Percentiles rank a stretch among this genome's conserved stretches.
Evolutionary conservation across 2,797 vertebrate species (phyloP).

Genomic region (Anguilla anguilla): DNA sequence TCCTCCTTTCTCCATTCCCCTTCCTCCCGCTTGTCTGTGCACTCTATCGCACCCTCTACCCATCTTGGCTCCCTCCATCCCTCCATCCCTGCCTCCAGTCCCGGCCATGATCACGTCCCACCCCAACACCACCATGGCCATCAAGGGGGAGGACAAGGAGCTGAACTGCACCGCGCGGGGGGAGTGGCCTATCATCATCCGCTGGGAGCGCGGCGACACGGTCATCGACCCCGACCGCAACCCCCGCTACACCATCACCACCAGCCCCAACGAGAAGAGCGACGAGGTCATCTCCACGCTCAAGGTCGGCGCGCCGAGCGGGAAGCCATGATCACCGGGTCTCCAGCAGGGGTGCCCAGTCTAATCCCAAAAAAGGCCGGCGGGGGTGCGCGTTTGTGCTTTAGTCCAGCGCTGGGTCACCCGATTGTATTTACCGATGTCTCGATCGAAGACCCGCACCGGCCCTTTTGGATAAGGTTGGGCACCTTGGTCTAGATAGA

Average conservation of each 20-base stretch:
- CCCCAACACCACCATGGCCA: conserved; percentile 97
- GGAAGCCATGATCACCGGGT: too few relatives aligned
- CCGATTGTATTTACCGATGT: background rate
- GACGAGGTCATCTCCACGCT: conserved; percentile 96
- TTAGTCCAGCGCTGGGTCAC: too few relatives aligned
- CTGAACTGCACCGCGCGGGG: conserved; percentile 95
- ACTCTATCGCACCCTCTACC: background rate
- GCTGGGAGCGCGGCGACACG: conserved; percentile 97
- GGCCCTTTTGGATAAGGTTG: background rate
- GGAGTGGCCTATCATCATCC: conserved; percentile 97
- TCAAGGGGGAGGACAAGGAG: conserved; percentile 95
- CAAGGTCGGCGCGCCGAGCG: conserved; percentile 74
- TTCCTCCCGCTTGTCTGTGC: background rate
- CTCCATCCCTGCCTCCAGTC: conserved; percentile 64
- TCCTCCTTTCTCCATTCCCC: background rate
- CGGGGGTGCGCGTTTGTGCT: background rate
- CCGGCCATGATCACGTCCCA: conserved; percentile 98
- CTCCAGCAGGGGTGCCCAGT: background rate
- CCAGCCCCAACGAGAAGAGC: conserved; percentile 91
- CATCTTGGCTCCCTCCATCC: conserved; percentile 33
- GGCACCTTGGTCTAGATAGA: background rate
- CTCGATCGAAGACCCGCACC: background rate
- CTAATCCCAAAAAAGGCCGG: background rate
- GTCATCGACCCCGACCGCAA: conserved; percentile 96
- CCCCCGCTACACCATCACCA: conserved; percentile 90